Evolutionary conservation across 2,888 invertebrate genomes (phyloP).

Genomic region (Parthenolecanium corni): DNA sequence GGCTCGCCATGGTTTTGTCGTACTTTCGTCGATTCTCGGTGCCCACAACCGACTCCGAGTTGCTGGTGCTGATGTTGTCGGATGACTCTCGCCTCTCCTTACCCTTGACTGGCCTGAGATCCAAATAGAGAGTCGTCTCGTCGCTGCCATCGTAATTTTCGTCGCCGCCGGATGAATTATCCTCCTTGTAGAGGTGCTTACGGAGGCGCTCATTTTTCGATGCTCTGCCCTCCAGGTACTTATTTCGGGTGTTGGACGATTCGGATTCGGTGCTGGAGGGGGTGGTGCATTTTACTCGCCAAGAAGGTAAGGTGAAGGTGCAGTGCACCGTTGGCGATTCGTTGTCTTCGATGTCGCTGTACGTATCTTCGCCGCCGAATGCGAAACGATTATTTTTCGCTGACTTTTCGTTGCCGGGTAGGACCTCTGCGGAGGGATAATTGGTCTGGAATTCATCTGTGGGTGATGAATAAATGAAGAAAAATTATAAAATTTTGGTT

Average conservation of each 20-base stretch:
- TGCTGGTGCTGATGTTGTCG: conserved; percentile 24
- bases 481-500: no score
- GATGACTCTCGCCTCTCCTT: conserved; percentile 16
- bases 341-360: conserved; percentile 20
- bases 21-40: not conserved
- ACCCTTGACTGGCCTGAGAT: conserved; percentile 2
- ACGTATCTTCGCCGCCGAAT: conserved; percentile 1
- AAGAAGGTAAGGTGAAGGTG: conserved; percentile 23
- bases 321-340: conserved; percentile 27
- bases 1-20: not conserved
- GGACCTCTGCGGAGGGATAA: not conserved
- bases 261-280: conserved; percentile 27
- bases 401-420: not conserved
- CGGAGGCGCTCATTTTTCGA: conserved; percentile 10
- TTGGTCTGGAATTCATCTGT: conserved; percentile 15
- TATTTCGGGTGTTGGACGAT: conserved; percentile 12
- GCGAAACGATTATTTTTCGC: not conserved
- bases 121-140: conserved; percentile 22
- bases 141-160: conserved; percentile 27
- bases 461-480: no score
- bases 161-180: conserved; percentile 19
- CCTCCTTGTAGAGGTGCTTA: conserved; percentile 1
- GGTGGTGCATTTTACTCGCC: conserved; percentile 21
- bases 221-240: conserved; percentile 5
- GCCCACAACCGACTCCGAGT: conserved; percentile 14